phyloP scores from a whole-genome alignment of 2,888 invertebrate species.

The Pemphredon lugubris region DNA sequence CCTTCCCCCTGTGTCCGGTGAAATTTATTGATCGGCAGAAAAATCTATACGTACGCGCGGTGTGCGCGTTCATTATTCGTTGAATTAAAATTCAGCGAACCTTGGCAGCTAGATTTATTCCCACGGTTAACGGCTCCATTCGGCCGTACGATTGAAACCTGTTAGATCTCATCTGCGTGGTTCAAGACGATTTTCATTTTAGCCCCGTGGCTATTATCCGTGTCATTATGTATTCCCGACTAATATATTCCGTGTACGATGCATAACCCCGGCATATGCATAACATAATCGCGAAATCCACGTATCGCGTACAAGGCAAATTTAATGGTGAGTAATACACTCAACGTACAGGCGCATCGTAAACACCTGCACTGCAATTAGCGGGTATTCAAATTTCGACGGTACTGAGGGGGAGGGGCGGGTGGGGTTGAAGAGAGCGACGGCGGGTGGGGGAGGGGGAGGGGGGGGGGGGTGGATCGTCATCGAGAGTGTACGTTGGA shows the following conservation, averaged over 20 bases:
- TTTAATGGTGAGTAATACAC: constrained; percentile 36
- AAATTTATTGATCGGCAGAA: too few species aligned
- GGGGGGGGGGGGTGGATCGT: constrained; percentile 9
- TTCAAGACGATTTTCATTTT: constrained; percentile 6
- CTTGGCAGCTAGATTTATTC: too few species aligned
- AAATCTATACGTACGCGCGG: too few species aligned
- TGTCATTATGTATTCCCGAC: constrained; percentile 7
- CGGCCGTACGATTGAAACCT: background rate
- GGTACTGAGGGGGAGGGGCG: too few species aligned
- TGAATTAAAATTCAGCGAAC: too few species aligned
- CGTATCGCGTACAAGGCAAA: constrained; percentile 35
- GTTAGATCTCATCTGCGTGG: background rate
- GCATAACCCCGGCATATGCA: constrained; percentile 34
- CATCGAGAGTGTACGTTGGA: constrained; percentile 28
- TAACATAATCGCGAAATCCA: constrained; percentile 32
- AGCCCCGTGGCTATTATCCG: constrained; percentile 15
- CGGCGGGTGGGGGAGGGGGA: too few species aligned
- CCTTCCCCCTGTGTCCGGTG: too few species aligned
- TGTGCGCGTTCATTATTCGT: too few species aligned
- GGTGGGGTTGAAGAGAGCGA: too few species aligned
- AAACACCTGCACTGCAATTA: constrained; percentile 40
- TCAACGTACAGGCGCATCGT: constrained; percentile 9
- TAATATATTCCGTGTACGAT: constrained; percentile 21
- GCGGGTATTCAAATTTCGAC: constrained; percentile 56
- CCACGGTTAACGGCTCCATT: too few species aligned